Conservation (phyloP, 2,797 vertebrate genomes). For the Huso huso region DNA sequence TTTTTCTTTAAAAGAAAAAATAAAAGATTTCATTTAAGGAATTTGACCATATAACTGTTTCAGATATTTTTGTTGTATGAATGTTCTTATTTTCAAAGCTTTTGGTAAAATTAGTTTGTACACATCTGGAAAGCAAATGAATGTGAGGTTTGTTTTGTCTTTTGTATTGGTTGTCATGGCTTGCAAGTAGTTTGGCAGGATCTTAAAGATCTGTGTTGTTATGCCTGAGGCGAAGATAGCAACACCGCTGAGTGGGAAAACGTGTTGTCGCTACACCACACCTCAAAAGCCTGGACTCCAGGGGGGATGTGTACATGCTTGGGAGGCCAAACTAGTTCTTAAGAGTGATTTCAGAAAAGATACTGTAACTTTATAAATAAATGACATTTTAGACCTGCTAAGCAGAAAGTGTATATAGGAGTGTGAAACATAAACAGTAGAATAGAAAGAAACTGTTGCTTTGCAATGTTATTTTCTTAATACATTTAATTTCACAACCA, state of each 20-base stretch:
- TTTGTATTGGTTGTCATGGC: constrained; percentile 30
- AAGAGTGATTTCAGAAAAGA: constrained; percentile 6
- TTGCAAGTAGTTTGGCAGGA: constrained; percentile 36
- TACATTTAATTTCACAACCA: too few species aligned
- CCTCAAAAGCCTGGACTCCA: constrained; percentile 37
- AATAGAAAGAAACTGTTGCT: constrained; percentile 15
- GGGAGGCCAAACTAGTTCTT: constrained; percentile 27
- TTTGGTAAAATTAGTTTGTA: constrained; percentile 2
- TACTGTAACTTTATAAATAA: too few species aligned
- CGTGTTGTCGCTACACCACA: constrained; percentile 30
- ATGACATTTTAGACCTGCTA: too few species aligned
- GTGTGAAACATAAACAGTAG: too few species aligned
- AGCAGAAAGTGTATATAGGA: too few species aligned
- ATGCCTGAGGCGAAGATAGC: constrained; percentile 33
- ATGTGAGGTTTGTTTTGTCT: constrained; percentile 30
- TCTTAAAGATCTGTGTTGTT: constrained; percentile 35
- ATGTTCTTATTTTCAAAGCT: too few species aligned
- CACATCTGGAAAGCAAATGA: constrained; percentile 36
- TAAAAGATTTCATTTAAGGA: too few species aligned
- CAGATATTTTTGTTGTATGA: too few species aligned
- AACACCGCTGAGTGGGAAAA: constrained; percentile 25
- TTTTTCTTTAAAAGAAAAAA: too few species aligned
- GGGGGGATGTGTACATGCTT: constrained; percentile 37
- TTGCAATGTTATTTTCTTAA: constrained; percentile 4
- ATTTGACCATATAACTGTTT: too few species aligned